Base-by-base conservation (phyloP, 1,140 invertebrate genomes). In the Eciton burchellii region DNA sequence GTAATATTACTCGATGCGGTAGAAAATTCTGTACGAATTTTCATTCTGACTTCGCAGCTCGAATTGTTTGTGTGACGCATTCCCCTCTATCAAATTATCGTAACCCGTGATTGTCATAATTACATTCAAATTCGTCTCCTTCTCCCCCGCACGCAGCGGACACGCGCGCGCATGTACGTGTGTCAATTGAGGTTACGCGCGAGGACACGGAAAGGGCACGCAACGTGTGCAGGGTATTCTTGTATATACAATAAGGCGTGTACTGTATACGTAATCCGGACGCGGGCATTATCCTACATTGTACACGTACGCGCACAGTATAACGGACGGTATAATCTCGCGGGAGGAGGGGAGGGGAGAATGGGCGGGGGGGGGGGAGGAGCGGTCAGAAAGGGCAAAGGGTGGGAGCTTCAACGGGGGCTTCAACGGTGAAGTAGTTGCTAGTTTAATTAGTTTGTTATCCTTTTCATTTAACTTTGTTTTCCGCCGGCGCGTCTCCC, bases 371-470 rank as follows among this genome's bases (percentile, higher is more conserved):
- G 45, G 49, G 35, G 9, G 43, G 19, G 43, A 14, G 49, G 35
- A 5, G 29, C 45, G 6, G 12, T 14, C n/a, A 19, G 16, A 24
- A 54, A 26, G 1, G 21, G 41, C 49, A 63, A 54, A 56, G 65
- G 82, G 70, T 68, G 59, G 79, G 72, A 68, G 49, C n/a, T 14
- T 16, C 35, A 11, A 21, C 66, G 65, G 47, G 68, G 59, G 63
- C 83, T 84, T 82, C 63, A 26, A 73, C 70, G 71, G 66, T 77
- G 77, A n/a, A n/a, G 41, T 56, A 82, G 76, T 86, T 83, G 81
- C 84, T 86, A 89, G 87, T 90, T 90, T 90, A 90, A 90, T 89
- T 90, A 90, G 89, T 90, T 90, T 89, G 89, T 89, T 90, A 89
- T 84, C 88, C 89, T 86, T 90, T 88, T 84, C 89, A 81, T 87